Percentiles rank a stretch among this genome's conserved stretches.
Conservation (phyloP, 2,113 vertebrate genomes). For the Crotalus tigris region DNA sequence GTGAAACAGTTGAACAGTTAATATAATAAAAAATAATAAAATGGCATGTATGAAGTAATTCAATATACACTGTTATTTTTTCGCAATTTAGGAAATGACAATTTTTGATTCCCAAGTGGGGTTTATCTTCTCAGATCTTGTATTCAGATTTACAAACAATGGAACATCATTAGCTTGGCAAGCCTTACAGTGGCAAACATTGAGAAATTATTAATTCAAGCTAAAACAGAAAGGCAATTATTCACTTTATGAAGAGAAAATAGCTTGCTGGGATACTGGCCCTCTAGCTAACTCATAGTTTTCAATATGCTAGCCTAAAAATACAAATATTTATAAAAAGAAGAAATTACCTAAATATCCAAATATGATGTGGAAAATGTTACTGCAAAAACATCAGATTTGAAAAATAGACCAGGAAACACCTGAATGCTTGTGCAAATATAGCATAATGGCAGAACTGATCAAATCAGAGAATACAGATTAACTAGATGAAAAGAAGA, state of each 20-base stretch:
- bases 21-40: background rate
- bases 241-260: background rate
- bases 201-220: background rate
- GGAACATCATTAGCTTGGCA: background rate
- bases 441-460: background rate
- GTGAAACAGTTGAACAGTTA: background rate
- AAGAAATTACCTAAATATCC: background rate
- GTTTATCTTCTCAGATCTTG: background rate
- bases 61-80: background rate
- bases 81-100: background rate
- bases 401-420: background rate
- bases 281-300: background rate
- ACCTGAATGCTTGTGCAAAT: background rate
- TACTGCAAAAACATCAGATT: background rate
- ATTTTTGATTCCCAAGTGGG: background rate
- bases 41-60: background rate
- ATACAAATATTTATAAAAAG: background rate
- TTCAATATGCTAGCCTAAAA: background rate
- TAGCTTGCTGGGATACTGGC: background rate
- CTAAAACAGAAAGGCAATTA: background rate
- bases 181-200: background rate
- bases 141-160: background rate
- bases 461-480: background rate
- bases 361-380: background rate
- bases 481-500: background rate